phyloP scores from a whole-genome alignment of 1,140 invertebrate species.

The Caenorhabditis latens region DNA sequence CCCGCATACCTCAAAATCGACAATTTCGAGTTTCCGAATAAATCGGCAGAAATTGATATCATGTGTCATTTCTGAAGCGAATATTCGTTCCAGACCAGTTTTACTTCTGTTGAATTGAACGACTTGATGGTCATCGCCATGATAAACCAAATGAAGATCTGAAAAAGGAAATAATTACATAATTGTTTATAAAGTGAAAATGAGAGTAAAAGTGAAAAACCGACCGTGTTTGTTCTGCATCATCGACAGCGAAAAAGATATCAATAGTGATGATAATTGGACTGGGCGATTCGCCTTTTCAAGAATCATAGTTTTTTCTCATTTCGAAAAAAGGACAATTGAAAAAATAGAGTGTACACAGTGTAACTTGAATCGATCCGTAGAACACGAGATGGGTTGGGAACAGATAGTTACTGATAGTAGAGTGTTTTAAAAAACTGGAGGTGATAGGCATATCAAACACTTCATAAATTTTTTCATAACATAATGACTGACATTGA shows the following conservation, averaged over 20 bases:
- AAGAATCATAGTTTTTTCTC: constrained; percentile 35
- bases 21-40: not conserved
- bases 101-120: not conserved
- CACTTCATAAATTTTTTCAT: not conserved
- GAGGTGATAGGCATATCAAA: not conserved
- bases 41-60: constrained; percentile 28
- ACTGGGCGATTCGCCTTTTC: constrained; percentile 41
- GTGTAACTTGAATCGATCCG: constrained; percentile 40
- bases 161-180: not conserved
- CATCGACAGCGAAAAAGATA: constrained; percentile 6
- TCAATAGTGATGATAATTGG: constrained; percentile 50
- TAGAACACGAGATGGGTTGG: constrained; percentile 15
- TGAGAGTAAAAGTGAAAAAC: constrained; percentile 38
- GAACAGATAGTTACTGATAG: constrained; percentile 20
- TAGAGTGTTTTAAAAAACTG: not conserved
- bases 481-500: not conserved
- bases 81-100: constrained; percentile 20
- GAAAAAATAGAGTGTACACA: constrained; percentile 18
- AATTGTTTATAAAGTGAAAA: not conserved
- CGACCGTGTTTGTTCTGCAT: constrained; percentile 46
- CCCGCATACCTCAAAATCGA: not conserved
- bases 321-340: not conserved
- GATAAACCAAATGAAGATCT: constrained; percentile 34
- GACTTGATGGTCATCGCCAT: constrained; percentile 19
- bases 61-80: constrained; percentile 22